These are phyloP conservation scores for Aphelocoma coerulescens DNA, from an alignment of 2,113 vertebrate genomes.

Conservation along the genomic window DNA sequence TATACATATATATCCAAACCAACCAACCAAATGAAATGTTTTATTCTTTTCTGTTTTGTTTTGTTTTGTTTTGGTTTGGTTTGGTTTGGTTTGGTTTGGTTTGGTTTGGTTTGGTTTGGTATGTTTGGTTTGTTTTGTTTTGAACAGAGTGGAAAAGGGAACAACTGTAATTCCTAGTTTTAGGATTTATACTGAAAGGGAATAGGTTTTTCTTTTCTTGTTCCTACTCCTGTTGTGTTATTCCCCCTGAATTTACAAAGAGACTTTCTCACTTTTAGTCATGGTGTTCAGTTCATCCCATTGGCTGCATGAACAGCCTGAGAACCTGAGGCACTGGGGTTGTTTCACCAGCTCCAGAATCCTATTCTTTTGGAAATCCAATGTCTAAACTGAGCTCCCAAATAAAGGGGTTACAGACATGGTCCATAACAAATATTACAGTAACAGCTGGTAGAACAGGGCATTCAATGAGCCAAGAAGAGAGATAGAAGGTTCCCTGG, in stretches of 20 bases:
- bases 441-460: not conserved
- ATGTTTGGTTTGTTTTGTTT: not conserved
- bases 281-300: not conserved
- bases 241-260: rapidly evolving
- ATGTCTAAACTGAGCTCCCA: not conserved
- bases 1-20: not conserved
- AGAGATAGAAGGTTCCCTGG: not conserved
- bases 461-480: rapidly evolving
- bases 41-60: not conserved
- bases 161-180: not conserved
- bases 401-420: not conserved
- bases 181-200: rapidly evolving
- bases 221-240: not conserved
- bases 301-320: not conserved
- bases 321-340: not conserved
- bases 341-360: not conserved
- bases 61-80: too few species aligned
- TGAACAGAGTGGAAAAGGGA: not conserved
- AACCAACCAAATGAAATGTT: not conserved
- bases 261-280: not conserved
- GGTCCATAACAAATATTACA: not conserved
- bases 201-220: not conserved
- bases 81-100: too few species aligned
- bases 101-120: too few species aligned
- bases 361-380: not conserved